Evolutionary conservation across 2,113 vertebrate species (phyloP), one percentile per base, ranked within the genome.

Genomic region (Sprattus sprattus): DNA sequence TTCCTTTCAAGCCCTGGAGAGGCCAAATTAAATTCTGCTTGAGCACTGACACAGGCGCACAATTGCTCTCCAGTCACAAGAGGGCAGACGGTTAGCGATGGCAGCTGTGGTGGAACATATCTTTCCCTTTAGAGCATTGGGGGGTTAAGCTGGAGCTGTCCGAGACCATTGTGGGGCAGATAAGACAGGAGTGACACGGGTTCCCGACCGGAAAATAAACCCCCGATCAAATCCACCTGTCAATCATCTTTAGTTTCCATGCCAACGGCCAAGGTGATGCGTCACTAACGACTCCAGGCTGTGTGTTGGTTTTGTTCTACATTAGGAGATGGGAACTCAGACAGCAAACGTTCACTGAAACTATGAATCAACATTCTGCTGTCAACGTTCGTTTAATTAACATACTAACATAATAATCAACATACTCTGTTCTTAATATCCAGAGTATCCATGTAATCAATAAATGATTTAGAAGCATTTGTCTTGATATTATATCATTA

Each of bases 261-360:
- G 78, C 71, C 86, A 83, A 75, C 83, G 82, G 44, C 32, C 11
- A 6, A 5, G 28, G 28, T 16, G 32, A 15, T 39, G 1, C 13
- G 71, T 39, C 45, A 81, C 78, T 46, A 86, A 88, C 39, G 71
- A 13, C 81, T 75, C 39, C 50, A 25, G 44, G 71, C 11, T 15
- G 4, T 39, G 71, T 78, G 64, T 15, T 39, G 64, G 25, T 78
- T 78, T 78, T 32, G 25, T 39, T 78, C 32, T 39, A 28, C 82
- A 60, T 45, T 32, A 54, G 81, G 39, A 75, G 25, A 67, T 6
- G 82, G 45, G 44, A 39, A 39, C 39, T 2, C 39, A 39, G 39
- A 39, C 1, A 39, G 39, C 39, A 39, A 39, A 39, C 39, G 39
- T 1, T 39, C 39, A 39, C 39, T 39, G 39, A 39, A 39, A 39